These are phyloP conservation scores for Megaleporinus macrocephalus DNA, from an alignment of 2,113 vertebrate genomes.

Conservation along the genomic window DNA sequence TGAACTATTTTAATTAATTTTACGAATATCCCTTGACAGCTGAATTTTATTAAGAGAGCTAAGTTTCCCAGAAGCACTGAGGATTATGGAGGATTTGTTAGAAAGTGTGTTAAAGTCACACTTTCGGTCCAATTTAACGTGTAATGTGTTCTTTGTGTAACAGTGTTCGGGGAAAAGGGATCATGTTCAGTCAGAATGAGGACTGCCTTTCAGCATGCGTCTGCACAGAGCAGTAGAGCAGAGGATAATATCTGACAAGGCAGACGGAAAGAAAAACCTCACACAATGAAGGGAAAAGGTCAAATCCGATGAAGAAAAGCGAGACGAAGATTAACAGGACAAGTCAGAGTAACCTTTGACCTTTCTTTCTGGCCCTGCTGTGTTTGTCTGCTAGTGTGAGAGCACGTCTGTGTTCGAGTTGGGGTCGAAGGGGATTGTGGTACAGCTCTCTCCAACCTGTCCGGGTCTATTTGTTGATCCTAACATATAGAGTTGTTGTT, in stretches of 20 bases:
- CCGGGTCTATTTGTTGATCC: conserved; percentile 63
- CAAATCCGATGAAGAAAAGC: conserved; percentile 30
- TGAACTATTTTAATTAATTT: too few species aligned
- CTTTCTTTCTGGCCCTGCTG: neutral
- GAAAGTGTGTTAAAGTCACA: neutral
- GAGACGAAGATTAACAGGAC: conserved; percentile 46
- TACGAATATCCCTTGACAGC: too few species aligned
- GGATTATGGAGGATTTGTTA: too few species aligned
- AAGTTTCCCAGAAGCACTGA: too few species aligned
- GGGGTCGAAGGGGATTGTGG: neutral
- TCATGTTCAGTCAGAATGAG: neutral
- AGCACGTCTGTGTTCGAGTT: neutral
- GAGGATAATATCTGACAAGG: neutral
- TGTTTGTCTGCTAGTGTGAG: conserved; percentile 6
- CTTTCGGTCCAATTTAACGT: neutral
- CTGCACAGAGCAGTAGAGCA: neutral
- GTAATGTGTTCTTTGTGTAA: neutral
- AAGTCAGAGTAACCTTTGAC: conserved; percentile 33
- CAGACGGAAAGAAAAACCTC: neutral
- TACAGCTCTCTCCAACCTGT: conserved; percentile 38
- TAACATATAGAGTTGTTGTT: conserved; percentile 58
- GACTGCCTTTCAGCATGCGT: neutral
- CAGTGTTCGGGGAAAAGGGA: neutral
- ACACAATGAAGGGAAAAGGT: conserved; percentile 14
- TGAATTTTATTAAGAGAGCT: too few species aligned